Conservation (phyloP, 2,113 vertebrate species). For the Halichoerus grypus region DNA sequence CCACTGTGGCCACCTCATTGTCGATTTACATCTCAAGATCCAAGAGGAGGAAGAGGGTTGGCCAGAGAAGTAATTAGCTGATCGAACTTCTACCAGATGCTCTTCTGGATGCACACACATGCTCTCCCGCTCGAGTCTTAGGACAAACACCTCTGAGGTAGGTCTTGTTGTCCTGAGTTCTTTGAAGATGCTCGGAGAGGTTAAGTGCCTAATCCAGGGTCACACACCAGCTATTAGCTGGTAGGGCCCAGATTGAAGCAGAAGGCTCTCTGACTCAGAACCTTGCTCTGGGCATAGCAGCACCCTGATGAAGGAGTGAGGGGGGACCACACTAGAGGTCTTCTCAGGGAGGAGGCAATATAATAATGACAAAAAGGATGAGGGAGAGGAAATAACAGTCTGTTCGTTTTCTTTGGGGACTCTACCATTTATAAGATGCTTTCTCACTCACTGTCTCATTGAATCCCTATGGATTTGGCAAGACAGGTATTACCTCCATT, state of each 20-base stretch:
- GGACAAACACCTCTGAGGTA: neutral
- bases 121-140: neutral
- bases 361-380: neutral
- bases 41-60: neutral
- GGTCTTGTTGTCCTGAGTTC: neutral
- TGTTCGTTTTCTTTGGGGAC: neutral
- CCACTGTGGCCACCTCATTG: neutral
- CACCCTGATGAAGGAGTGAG: neutral
- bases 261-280: neutral
- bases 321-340: neutral
- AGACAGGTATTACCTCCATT: neutral
- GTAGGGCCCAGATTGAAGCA: neutral
- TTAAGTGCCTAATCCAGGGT: neutral
- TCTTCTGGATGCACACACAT: neutral
- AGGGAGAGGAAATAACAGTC: neutral
- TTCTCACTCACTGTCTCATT: neutral
- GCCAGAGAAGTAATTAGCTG: neutral
- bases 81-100: neutral
- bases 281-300: neutral
- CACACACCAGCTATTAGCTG: neutral
- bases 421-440: neutral
- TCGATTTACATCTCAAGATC: neutral
- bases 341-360: neutral
- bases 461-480: neutral
- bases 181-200: neutral